phyloP scores from a whole-genome alignment of 2,113 vertebrate genomes.

The Indicator indicator region DNA sequence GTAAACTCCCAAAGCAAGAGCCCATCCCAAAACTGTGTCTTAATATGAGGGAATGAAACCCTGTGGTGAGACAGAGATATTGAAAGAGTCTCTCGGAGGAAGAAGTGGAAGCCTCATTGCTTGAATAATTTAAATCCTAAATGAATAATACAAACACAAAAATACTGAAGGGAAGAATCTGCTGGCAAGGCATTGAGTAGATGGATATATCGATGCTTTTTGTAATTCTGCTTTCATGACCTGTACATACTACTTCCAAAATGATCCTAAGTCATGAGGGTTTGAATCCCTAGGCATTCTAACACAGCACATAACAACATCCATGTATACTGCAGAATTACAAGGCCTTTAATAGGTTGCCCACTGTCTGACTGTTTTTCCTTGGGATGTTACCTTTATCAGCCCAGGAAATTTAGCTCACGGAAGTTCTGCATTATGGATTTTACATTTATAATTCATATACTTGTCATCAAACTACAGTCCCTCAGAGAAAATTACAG shows the following conservation, averaged over 20 bases:
- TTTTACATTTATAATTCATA: conserved; percentile 47
- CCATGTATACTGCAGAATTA: background rate
- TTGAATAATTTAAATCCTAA: conserved; percentile 67
- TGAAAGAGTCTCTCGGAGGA: conserved; percentile 35
- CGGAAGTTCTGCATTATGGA: background rate
- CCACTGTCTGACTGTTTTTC: background rate
- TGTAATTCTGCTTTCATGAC: conserved; percentile 7
- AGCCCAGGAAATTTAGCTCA: background rate
- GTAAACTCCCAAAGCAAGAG: background rate
- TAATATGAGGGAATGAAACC: background rate
- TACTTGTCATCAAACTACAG: background rate
- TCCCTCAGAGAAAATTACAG: background rate
- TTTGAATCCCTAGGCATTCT: background rate
- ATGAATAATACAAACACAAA: conserved; percentile 65
- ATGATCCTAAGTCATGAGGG: background rate
- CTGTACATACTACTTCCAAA: background rate
- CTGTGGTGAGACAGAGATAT: conserved; percentile 24
- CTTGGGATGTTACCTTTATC: background rate
- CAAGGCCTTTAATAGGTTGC: background rate
- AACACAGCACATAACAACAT: background rate
- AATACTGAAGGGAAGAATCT: conserved; percentile 33
- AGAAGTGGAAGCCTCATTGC: conserved; percentile 16
- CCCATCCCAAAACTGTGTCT: background rate
- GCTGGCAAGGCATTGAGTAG: background rate
- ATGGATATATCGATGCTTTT: background rate